Conservation (phyloP, 2,797 vertebrate genomes). For the Phrynocephalus guinanensis region DNA sequence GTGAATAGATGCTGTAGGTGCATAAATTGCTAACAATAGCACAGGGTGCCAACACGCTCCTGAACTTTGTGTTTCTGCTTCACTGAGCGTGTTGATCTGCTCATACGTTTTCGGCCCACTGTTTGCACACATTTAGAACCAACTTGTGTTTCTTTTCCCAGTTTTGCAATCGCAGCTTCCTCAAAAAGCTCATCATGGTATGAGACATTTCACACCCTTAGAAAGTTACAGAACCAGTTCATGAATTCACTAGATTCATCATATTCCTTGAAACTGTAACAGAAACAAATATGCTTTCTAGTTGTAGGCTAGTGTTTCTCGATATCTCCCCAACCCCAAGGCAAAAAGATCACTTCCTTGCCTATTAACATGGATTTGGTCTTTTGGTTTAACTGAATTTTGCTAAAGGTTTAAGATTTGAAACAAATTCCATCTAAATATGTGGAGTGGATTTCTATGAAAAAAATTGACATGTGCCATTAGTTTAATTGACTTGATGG, state of each 20-base stretch:
- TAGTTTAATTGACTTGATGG: too few relatives aligned
- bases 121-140: neutral
- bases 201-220: conserved; percentile 13
- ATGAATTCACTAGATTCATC: conserved; percentile 45
- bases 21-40: neutral
- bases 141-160: neutral
- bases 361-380: neutral
- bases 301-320: conserved; percentile 23
- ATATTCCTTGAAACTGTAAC: conserved; percentile 26
- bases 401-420: neutral
- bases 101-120: neutral
- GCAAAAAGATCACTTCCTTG: neutral
- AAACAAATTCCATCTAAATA: neutral
- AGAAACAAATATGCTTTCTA: conserved; percentile 36
- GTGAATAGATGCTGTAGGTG: neutral
- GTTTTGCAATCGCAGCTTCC: neutral
- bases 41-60: neutral
- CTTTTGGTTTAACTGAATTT: neutral
- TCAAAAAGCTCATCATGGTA: neutral
- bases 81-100: neutral
- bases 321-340: neutral
- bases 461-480: neutral
- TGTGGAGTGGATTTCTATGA: neutral
- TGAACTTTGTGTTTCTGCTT: neutral
- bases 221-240: conserved; percentile 35